Base-by-base conservation (phyloP, 2,888 invertebrate species). In the Melanchra persicariae region DNA sequence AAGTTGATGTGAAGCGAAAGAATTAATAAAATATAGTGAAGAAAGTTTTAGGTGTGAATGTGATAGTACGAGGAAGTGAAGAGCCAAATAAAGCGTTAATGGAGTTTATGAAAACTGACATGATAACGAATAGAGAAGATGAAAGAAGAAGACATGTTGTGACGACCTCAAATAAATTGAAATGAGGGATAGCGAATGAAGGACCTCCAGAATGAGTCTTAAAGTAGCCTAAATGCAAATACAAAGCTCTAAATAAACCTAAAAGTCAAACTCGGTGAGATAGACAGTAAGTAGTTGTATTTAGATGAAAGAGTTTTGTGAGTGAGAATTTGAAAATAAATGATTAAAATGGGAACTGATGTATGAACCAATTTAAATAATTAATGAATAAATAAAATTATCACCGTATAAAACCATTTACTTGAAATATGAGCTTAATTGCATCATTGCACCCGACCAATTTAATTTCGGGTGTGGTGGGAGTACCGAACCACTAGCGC, bases 391-490 rank as follows among this genome's bases (percentile, higher is more conserved):
- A 15, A 70, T 72, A 15, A 37, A 47, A 58, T 68, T 58, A 59
- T 47, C 26, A 47, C 15, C n/a, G 2, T 17, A 15, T n/a, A 45
- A 26, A 30, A n/a, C 45, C 6, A 77, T 59, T 77, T 70, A 77
- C 6, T 40, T 70, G 24, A 47, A 58, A 59, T 59, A 47, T 37
- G 70, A 77, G 30, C 71, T 59, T 77, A 43, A 73, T 70, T 70
- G 58, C 40, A 70, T 77, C n/a, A 66, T n/a, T 49, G 47, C 8
- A 64, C 17, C 17, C n/a, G 15, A 59, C 17, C 15, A 77, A 77
- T 73, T 77, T 58, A 52, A 70, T 70, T 34, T 54, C 8, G 19
- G 4, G 8, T 78, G 30, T 19, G 45, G 58, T 30, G 22, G 37
- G 9, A 77, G 54, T 37, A 45, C 3, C 9, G n/a, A 51, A 58